These are phyloP conservation scores for Schlechtendalia chinensis DNA, from an alignment of 1,140 invertebrate genomes.

Conservation along the genomic window DNA sequence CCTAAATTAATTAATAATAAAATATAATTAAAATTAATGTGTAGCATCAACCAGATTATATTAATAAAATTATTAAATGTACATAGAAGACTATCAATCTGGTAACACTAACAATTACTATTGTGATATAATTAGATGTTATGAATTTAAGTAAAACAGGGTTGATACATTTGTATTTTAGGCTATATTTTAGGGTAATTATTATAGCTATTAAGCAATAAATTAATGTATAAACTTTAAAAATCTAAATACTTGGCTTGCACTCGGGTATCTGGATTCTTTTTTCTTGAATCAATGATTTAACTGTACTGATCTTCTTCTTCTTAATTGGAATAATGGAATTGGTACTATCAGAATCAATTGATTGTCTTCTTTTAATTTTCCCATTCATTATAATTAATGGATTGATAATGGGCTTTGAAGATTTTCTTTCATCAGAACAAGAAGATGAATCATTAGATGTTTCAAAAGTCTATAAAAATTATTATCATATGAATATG, in stretches of 20 bases:
- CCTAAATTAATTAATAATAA: constrained; percentile 13
- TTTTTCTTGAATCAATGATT: constrained; percentile 54
- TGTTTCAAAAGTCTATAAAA: constrained; percentile 21
- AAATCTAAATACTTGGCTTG: constrained; percentile 38
- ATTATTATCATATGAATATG: background rate
- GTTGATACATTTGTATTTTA: too few species aligned
- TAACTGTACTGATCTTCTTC: constrained; percentile 53
- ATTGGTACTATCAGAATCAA: constrained; percentile 42
- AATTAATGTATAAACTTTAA: background rate
- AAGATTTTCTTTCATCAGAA: constrained; percentile 26
- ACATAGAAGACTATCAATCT: background rate
- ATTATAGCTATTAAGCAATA: too few species aligned
- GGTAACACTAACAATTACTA: background rate
- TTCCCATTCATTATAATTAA: constrained; percentile 7
- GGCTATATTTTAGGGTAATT: too few species aligned
- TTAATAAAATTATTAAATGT: too few species aligned
- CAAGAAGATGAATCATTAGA: constrained; percentile 21
- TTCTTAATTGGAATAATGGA: constrained; percentile 54
- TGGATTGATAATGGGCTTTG: background rate
- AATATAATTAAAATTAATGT: background rate
- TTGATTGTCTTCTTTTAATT: constrained; percentile 36
- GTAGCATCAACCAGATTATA: too few species aligned
- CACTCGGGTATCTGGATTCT: constrained; percentile 25
- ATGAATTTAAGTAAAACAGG: too few species aligned
- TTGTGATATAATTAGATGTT: too few species aligned